Evolutionary conservation across 1,140 invertebrate species (phyloP), one percentile per base, ranked within the genome.

Genomic region (Pseudomyrmex concolor): DNA sequence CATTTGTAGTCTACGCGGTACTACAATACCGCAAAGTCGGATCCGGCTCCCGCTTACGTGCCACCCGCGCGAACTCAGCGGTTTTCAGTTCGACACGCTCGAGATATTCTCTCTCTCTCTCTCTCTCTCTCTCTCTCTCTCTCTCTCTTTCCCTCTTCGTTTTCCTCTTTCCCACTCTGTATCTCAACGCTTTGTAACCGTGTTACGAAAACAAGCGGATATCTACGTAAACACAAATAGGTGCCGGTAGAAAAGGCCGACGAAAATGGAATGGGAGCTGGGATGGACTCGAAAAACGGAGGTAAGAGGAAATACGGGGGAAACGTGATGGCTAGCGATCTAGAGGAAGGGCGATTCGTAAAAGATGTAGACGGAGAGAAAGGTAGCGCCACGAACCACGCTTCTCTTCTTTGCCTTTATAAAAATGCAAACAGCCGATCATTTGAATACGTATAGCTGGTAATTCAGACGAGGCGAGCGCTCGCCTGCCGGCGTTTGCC

Each of bases 391-490:
- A n/a, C n/a, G 63, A 84, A 34, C 72, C 66, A 51, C 10, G 9
- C 74, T 60, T 78, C 72, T 45, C 72, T 78, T 43, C 77, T 78
- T 82, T 84, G 66, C 66, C 78, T 84, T 72, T 66, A 85, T 77
- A 86, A 84, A 86, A 86, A 86, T 86, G 72, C 81, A 84, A 86
- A 78, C 80, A 63, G 45, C 76, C 76, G 84, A 87, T 89, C 85
- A 90, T 89, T 89, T 90, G 89, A 90, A 90, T 90, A 89, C 84
- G 82, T 87, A 89, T 85, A 87, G 87, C 77, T 80, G 86, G 86
- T 90, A 90, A 90, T 90, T 89, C 84, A 84, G 84, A 84, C 50
- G 68, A 57, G 51, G 34, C 84, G 62, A 60, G 70, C 59, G 17
- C 22, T 59, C 55, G 62, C 19, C 45, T 54, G 68, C 71, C 72